Conservation (phyloP, 2,797 vertebrate genomes). For the Geotria australis region DNA sequence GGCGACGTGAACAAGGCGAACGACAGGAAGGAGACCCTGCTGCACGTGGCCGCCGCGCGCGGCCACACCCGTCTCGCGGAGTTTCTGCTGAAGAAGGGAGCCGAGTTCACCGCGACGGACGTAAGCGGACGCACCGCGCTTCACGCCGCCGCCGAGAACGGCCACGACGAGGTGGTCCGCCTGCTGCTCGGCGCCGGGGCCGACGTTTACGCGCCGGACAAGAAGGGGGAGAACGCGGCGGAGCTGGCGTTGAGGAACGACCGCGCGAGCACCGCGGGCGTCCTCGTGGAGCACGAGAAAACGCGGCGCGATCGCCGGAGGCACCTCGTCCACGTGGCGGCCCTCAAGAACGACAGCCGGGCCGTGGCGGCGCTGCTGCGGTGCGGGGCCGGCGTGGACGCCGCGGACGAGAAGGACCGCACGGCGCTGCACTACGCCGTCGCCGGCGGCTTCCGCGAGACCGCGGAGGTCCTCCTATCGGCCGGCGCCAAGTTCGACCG, state of each 20-base stretch:
- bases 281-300: conserved; percentile 15
- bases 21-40: conserved; percentile 12
- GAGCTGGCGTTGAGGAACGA: conserved; percentile 14
- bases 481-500: conserved; percentile 13
- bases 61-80: conserved; percentile 10
- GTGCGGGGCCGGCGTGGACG: conserved; percentile 7
- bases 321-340: conserved; percentile 18
- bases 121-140: conserved; percentile 13
- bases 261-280: conserved; percentile 7
- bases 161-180: conserved; percentile 6
- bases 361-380: conserved; percentile 12
- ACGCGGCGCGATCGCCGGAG: conserved; percentile 8
- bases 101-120: conserved; percentile 13
- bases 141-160: conserved; percentile 19
- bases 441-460: conserved; percentile 8
- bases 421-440: conserved; percentile 12
- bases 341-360: conserved; percentile 11
- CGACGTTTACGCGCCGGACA: conserved; percentile 11
- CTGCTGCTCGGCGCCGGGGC: conserved; percentile 11
- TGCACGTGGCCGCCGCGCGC: conserved; percentile 17
- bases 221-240: conserved; percentile 9
- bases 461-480: conserved; percentile 12
- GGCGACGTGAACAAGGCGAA: conserved; percentile 8
- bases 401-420: conserved; percentile 8
- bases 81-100: conserved; percentile 17